These are phyloP conservation scores for Sipha flava DNA, from an alignment of 1,140 invertebrate species.

Conservation along the genomic window DNA sequence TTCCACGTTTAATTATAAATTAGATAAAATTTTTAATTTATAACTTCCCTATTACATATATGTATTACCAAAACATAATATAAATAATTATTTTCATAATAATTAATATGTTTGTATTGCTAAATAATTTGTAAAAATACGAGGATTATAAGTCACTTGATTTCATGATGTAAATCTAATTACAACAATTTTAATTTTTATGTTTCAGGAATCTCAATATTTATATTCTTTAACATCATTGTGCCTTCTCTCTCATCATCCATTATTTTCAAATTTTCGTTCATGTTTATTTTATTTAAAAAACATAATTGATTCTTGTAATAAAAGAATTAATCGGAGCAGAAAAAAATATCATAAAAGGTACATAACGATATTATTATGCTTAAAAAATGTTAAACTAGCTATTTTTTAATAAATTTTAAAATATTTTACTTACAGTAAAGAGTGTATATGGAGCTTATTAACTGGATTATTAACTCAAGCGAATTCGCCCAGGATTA, in stretches of 20 bases:
- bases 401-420: not conserved
- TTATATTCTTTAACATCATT: conserved; percentile 86
- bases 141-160: too few relatives aligned
- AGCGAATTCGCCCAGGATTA: conserved; percentile 72
- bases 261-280: conserved; percentile 95
- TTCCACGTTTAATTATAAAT: not conserved
- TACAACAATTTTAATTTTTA: conserved; percentile 39
- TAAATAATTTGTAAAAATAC: too few relatives aligned
- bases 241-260: conserved; percentile 97
- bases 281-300: conserved; percentile 93
- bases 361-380: not conserved
- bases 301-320: conserved; percentile 92
- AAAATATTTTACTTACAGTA: conserved; percentile 44
- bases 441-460: conserved; percentile 88
- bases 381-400: not conserved
- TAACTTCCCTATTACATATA: too few relatives aligned
- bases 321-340: conserved; percentile 60
- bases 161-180: too few relatives aligned
- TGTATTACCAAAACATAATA: too few relatives aligned
- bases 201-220: conserved; percentile 64
- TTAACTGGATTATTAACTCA: conserved; percentile 65
- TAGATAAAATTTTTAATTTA: too few relatives aligned
- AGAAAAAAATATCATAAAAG: not conserved
- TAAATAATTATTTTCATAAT: too few relatives aligned
- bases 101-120: too few relatives aligned